Evolutionary conservation across 2,113 vertebrate genomes (phyloP).

Genomic region (Donacobius atricapilla): DNA sequence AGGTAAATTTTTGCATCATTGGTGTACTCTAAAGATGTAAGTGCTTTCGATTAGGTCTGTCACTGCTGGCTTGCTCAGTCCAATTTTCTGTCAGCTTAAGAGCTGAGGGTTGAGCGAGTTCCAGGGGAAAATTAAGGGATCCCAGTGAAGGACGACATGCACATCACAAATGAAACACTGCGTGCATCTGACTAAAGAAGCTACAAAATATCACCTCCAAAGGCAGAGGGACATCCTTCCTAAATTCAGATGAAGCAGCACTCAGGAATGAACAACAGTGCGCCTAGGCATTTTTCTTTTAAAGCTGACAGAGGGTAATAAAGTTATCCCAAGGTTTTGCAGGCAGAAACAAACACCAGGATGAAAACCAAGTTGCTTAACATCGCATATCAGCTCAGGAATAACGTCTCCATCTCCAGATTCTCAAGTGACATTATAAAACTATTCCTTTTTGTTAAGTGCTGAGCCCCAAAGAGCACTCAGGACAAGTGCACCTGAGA

Average conservation of each 20-base stretch:
- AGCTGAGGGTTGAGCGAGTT: neutral
- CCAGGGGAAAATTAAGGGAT: neutral
- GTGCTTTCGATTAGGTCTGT: conserved; percentile 8
- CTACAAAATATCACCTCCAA: neutral
- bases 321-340: neutral
- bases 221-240: neutral
- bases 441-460: neutral
- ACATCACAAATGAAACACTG: neutral
- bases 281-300: neutral
- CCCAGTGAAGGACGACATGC: neutral
- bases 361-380: neutral
- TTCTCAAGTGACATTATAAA: neutral
- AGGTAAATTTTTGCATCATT: neutral
- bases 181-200: neutral
- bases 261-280: neutral
- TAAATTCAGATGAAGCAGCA: neutral
- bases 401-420: neutral
- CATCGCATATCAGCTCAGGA: neutral
- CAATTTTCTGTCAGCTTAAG: conserved; percentile 7
- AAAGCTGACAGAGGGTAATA: neutral
- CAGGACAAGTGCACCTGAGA: neutral
- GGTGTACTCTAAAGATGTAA: neutral
- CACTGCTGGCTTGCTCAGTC: neutral
- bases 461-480: neutral
- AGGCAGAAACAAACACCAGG: neutral